Conservation (phyloP, 2,113 vertebrate species). For the Ptilonorhynchus violaceus region DNA sequence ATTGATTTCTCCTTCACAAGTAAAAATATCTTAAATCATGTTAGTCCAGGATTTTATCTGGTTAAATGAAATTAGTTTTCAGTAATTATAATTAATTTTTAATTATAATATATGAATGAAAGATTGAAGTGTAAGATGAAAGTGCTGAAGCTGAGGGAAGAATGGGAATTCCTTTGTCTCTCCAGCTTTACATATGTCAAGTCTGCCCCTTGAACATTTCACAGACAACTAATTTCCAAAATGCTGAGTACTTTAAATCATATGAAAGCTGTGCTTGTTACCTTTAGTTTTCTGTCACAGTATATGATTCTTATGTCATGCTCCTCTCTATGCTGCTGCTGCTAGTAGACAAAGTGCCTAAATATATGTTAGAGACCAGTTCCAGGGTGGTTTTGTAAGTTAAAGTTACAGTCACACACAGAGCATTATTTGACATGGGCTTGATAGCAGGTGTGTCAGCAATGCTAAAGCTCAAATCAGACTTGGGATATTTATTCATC, state of each 20-base stretch:
- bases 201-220: neutral
- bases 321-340: neutral
- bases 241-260: neutral
- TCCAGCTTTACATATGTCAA: neutral
- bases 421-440: too few relatives aligned
- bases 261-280: neutral
- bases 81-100: neutral
- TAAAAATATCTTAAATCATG: neutral
- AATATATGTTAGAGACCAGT: neutral
- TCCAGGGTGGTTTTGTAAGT: neutral
- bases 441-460: neutral
- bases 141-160: neutral
- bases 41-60: neutral
- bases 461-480: neutral
- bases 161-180: neutral
- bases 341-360: neutral
- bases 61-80: neutral
- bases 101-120: neutral
- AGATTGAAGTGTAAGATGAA: neutral
- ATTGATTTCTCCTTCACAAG: neutral
- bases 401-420: neutral
- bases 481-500: neutral
- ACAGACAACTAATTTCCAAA: neutral
- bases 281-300: neutral
- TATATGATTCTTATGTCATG: neutral